Conservation (phyloP, 2,797 vertebrate genomes). For the Falco naumanni region DNA sequence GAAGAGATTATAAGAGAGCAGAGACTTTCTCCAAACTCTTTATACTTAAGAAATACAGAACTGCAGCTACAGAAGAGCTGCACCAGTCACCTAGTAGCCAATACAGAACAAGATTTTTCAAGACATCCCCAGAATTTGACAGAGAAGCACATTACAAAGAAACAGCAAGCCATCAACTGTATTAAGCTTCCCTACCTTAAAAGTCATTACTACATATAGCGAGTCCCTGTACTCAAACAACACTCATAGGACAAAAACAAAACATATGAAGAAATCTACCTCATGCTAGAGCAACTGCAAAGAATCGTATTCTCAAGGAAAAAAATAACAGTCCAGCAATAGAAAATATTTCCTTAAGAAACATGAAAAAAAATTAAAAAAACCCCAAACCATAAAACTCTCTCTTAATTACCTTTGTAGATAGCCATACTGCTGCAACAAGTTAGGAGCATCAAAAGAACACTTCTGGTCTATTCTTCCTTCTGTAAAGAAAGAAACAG, state of each 20-base stretch:
- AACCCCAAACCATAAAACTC: neutral
- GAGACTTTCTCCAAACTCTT: neutral
- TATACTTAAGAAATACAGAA: neutral
- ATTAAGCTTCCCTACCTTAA: neutral
- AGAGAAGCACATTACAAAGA: neutral
- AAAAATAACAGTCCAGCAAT: neutral
- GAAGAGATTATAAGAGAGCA: neutral
- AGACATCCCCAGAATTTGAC: neutral
- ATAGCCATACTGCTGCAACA: neutral
- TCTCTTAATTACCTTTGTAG: neutral
- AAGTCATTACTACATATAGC: neutral
- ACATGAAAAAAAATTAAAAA: neutral
- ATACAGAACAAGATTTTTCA: neutral
- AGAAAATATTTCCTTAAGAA: neutral
- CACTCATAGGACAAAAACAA: neutral
- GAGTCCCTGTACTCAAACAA: neutral
- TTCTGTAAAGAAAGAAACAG: neutral
- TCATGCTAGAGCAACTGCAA: neutral
- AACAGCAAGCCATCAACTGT: neutral
- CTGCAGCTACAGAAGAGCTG: neutral
- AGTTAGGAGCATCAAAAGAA: accelerated
- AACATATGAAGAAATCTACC: neutral
- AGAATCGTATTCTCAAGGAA: neutral
- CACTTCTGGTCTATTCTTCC: accelerated
- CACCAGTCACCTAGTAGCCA: neutral